A percentile compares a stretch with the other conserved stretches of the same genome.
Evolutionary conservation across 2,113 vertebrate genomes (phyloP).

Genomic region (Colaptes auratus): DNA sequence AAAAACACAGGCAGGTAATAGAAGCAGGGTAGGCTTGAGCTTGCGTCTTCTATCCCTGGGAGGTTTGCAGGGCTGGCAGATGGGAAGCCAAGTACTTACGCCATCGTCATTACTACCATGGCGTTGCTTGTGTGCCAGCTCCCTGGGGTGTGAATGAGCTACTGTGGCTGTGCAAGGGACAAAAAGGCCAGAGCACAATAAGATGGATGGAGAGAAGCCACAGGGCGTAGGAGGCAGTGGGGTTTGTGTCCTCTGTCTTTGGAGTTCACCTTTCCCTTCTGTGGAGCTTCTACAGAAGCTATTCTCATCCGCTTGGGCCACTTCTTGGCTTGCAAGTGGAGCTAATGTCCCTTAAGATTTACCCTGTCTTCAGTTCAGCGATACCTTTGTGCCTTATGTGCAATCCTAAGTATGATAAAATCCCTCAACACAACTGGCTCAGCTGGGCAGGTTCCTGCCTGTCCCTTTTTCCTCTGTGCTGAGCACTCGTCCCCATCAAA

Average conservation of each 20-base stretch:
- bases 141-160: neutral
- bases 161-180: neutral
- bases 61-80: constrained; percentile 43
- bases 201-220: neutral
- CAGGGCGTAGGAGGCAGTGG: neutral
- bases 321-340: neutral
- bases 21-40: constrained; percentile 10
- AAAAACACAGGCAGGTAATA: neutral
- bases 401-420: neutral
- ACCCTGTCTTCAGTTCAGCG: neutral
- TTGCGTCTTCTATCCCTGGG: constrained; percentile 5
- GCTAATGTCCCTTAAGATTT: neutral
- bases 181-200: neutral
- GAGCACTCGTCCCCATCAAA: neutral
- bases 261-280: neutral
- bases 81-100: constrained; percentile 8
- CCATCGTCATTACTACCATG: neutral
- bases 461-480: neutral
- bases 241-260: neutral
- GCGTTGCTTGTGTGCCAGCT: constrained; percentile 21
- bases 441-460: neutral
- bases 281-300: neutral
- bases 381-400: neutral
- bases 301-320: neutral
- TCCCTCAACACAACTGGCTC: neutral